These are phyloP conservation scores for Lasiommata megera DNA, from an alignment of 2,888 invertebrate species.

Conservation along the genomic window DNA sequence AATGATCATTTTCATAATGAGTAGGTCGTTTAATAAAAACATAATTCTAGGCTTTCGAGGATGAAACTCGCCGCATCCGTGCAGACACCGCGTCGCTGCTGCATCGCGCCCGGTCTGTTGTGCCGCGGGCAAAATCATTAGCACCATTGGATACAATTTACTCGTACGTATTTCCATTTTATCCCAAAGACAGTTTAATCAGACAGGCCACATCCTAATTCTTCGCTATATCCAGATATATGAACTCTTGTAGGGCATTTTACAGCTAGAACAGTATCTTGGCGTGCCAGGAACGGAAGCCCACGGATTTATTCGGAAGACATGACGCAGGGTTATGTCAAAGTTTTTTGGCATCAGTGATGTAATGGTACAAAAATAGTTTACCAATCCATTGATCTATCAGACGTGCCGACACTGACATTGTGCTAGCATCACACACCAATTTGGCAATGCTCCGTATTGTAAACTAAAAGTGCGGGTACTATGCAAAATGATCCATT, in stretches of 20 bases:
- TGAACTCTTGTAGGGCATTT: neutral
- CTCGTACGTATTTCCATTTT: conserved; percentile 75
- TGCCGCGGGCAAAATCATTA: conserved; percentile 85
- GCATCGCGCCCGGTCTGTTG: conserved; percentile 87
- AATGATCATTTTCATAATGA: too few species aligned
- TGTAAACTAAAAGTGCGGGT: conserved; percentile 32
- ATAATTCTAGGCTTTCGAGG: conserved; percentile 88
- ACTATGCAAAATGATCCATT: conserved; percentile 20
- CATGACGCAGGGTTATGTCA: conserved; percentile 49
- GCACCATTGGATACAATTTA: conserved; percentile 77
- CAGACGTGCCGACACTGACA: conserved; percentile 73
- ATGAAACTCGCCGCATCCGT: conserved; percentile 90
- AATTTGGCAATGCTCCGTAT: conserved; percentile 56
- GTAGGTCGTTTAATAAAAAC: too few species aligned
- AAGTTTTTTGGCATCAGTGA: conserved; percentile 59
- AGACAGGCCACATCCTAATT: too few species aligned
- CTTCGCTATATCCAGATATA: too few species aligned
- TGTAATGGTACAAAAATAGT: conserved; percentile 62
- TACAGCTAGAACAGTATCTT: neutral
- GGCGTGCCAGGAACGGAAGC: neutral
- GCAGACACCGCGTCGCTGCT: conserved; percentile 88
- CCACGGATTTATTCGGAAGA: conserved; percentile 25
- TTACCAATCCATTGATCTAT: conserved; percentile 59
- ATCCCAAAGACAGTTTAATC: too few species aligned
- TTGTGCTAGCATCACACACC: conserved; percentile 58